These are phyloP conservation scores for Nesogale talazaci DNA, from an alignment of 2,113 vertebrate genomes.

Conservation along the genomic window DNA sequence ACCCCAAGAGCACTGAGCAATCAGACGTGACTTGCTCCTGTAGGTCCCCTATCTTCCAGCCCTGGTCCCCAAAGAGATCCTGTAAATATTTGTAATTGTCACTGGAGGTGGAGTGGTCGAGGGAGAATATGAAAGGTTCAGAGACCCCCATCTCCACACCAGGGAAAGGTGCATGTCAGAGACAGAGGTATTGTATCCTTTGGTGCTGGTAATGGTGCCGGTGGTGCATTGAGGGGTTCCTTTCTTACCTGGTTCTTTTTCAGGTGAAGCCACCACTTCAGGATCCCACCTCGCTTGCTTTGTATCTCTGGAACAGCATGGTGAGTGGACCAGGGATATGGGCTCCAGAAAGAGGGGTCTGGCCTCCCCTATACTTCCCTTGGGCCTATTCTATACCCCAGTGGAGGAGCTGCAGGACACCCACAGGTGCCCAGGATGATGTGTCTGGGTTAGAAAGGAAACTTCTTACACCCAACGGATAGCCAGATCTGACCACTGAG, in stretches of 20 bases:
- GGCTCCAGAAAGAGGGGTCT: not conserved
- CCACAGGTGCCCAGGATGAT: not conserved
- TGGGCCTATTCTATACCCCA: not conserved
- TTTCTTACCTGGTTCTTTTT: conserved; percentile 44
- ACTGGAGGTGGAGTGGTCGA: not conserved
- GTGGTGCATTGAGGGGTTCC: not conserved
- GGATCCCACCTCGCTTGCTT: conserved; percentile 47
- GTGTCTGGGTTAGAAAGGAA: not conserved
- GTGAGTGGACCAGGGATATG: conserved; percentile 58
- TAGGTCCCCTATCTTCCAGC: not conserved
- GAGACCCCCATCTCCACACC: not conserved
- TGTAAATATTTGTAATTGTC: fast-evolving
- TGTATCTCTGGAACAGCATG: conserved; percentile 87
- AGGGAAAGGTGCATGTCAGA: not conserved
- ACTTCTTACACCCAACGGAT: no score
- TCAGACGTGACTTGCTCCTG: not conserved
- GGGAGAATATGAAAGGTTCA: no score
- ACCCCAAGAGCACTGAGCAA: not conserved
- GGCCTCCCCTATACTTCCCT: fast-evolving
- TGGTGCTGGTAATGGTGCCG: no score
- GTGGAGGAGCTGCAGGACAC: not conserved
- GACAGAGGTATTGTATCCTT: not conserved
- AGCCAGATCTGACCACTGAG: not conserved
- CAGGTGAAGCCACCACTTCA: conserved; percentile 55
- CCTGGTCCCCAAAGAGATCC: not conserved